Base-by-base conservation (phyloP, 2,888 invertebrate species). In the Monopis laevigella region DNA sequence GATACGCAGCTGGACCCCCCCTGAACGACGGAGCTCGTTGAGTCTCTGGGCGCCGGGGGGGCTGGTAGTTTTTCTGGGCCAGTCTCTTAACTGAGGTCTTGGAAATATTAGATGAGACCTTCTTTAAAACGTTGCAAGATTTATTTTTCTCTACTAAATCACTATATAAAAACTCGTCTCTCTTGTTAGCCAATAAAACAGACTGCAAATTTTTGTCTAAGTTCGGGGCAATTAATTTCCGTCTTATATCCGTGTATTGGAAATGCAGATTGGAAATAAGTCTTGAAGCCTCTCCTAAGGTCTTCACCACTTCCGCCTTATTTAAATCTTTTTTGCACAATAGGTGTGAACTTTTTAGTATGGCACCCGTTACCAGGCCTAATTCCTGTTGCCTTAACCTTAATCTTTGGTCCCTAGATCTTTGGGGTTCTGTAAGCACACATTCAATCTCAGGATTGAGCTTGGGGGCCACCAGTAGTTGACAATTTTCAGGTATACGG, bases 41-140 rank as follows among this genome's bases (percentile, higher is more conserved):
- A 21, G 30, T 32, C 17, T 13, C 36, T 19, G 21, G 29, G 11
- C 11, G 19, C 10, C n/a, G 34, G 18, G 12, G n/a, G 18, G 42
- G 43, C 40, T 40, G 29, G 30, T 35, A 46, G 46, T 46, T 46
- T 46, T 19, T 29, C 39, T 43, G 27, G 39, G 19, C 26, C 18
- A 21, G 12, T 32, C 2, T 29, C 10, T 13, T 18, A 11, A 7
- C 17, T 12, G 39, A 24, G 14, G 13, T 8, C 7, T 18, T 17
- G 10, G 18, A 21, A 10, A 30, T 19, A 10, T 43, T 39, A n/a
- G 21, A 10, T 5, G 43, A 29, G 5, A 43, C 32, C 19, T 36
- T 43, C 13, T 42, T 35, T 4, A 46, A 21, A 7, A 40, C 41
- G n/a, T 44, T 42, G 8, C 41, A 40, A 26, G 40, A 35, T 13